These are phyloP conservation scores for Sesamia nonagrioides DNA, from an alignment of 1,140 invertebrate species.

Conservation along the genomic window DNA sequence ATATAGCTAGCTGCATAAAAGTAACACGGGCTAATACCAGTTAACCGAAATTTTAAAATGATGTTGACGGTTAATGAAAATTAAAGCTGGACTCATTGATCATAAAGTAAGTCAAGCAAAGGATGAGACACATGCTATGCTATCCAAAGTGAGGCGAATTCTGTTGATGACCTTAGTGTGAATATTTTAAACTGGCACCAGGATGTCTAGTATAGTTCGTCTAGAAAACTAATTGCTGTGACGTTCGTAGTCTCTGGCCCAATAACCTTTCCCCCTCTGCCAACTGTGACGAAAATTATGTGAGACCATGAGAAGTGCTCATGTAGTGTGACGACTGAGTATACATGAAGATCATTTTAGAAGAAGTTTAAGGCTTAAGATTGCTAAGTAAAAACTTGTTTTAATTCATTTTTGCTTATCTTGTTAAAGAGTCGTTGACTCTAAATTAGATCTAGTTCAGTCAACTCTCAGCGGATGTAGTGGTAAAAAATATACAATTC, in stretches of 20 bases:
- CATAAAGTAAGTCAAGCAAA: too few species aligned
- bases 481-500: neutral
- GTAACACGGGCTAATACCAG: too few species aligned
- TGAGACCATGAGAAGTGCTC: neutral
- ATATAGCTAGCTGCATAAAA: too few species aligned
- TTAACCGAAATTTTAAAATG: too few species aligned
- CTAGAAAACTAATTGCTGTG: slow-evolving; percentile 10
- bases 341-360: neutral
- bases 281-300: neutral
- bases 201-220: neutral
- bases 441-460: neutral
- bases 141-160: neutral
- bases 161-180: neutral
- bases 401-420: neutral
- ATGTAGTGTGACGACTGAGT: neutral
- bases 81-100: too few species aligned
- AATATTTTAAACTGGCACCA: neutral
- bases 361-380: too few species aligned
- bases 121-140: too few species aligned
- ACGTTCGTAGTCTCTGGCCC: neutral
- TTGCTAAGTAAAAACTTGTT: neutral
- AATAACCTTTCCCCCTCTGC: neutral
- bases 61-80: too few species aligned
- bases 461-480: slow-evolving; percentile 4
- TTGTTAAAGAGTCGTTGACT: slow-evolving; percentile 1